Evolutionary conservation across 2,797 vertebrate genomes (phyloP), one percentile per base, ranked within the genome.

Genomic region (Coilia nasus): DNA sequence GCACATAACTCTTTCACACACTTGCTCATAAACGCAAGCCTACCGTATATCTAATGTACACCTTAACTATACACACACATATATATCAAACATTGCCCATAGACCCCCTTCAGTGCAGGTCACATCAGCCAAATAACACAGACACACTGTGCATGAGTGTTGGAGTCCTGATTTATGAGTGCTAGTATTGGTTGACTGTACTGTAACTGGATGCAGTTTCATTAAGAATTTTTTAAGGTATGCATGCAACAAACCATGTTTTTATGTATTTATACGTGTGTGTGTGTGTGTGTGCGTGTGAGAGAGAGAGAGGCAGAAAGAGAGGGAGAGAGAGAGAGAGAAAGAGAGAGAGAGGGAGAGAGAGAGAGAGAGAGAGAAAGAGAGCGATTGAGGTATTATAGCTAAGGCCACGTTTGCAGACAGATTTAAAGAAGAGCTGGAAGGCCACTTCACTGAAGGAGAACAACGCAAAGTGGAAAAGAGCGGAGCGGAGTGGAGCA

Each of bases 401-500:
- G 19, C 31, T 35, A 19, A 41, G 35, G 31, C 71, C 19, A 78
- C 31, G 67, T 9, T 5, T 78, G 35, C 21, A 6, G 35, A 78
- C 41, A 44, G 71, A 44, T 41, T 78, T 78, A 17, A 19, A 44
- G 31, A 21, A 41, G 71, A 17, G 25, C 5, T 35, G 28, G 64
- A 2, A 25, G 62, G 67, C 31, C 28, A 14, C 14, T 0, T 6
- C 6, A 35, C 35, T 78, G 71, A 44, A 44, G 35, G 31, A 78
- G 35, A 44, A 35, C 31, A 78, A 35, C 19, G 31, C 35, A 6
- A 7, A 21, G 71, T 17, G 57, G 57, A 59, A 21, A 59, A 19
- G 57, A 21, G 57, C 6, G 7, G 6, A 54, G 82, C 82, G 44
- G 85, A 89, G 83, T 89, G 87, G 21, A 47, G 75, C 59, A 67